phyloP scores from a whole-genome alignment of 2,797 vertebrate species.

The Mormyrus proboscirostris region DNA sequence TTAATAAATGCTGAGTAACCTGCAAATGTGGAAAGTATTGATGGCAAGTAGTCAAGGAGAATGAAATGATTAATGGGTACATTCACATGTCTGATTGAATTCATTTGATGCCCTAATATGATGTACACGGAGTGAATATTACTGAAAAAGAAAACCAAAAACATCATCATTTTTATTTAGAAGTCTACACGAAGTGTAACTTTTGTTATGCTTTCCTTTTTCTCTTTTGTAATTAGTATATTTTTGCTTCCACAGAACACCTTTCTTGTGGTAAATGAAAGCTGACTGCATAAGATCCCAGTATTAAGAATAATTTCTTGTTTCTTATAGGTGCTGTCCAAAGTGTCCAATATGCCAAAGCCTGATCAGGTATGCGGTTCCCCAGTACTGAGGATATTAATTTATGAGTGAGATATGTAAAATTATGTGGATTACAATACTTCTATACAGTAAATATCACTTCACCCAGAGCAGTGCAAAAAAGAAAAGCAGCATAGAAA shows the following conservation, averaged over 20 bases:
- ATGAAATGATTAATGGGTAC: not conserved
- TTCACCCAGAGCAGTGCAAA: not conserved
- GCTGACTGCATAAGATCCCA: not conserved
- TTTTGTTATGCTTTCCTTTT: not conserved
- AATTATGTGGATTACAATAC: not conserved
- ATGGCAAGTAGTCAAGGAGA: not conserved
- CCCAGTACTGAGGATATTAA: not conserved
- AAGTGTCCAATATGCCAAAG: constrained; percentile 89
- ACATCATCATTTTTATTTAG: not conserved
- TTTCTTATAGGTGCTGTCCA: constrained; percentile 73
- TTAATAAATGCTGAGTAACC: not conserved
- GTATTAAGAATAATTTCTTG: constrained; percentile 33
- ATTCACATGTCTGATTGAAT: not conserved
- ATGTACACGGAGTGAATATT: not conserved
- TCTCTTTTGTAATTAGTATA: not conserved
- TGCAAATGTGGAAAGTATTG: not conserved
- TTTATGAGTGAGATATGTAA: not conserved
- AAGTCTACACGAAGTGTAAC: not conserved
- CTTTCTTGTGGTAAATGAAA: not conserved
- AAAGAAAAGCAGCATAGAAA: not conserved
- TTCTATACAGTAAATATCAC: not conserved
- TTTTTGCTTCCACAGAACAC: not conserved
- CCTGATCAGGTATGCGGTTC: constrained; percentile 76
- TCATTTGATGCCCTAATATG: not conserved
- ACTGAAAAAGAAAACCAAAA: not conserved